These are phyloP conservation scores for Hydrotaea diabolus DNA, from an alignment of 2,888 invertebrate species.

Conservation along the genomic window DNA sequence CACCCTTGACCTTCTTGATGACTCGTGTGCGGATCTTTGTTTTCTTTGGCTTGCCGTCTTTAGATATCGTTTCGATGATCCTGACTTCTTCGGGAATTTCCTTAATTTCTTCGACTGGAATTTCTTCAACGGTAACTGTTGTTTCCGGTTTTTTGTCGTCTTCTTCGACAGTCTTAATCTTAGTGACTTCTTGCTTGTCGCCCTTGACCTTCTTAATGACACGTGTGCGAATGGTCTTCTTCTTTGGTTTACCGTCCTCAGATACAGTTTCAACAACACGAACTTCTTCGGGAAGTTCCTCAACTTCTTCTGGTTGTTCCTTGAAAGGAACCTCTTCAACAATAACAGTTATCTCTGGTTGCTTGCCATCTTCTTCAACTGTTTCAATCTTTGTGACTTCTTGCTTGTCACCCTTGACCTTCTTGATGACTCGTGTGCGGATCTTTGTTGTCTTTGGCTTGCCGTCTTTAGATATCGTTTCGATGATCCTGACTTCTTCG, in stretches of 20 bases:
- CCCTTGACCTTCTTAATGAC: slow-evolving; percentile 61
- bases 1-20: slow-evolving; percentile 70
- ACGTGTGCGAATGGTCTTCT: slow-evolving; percentile 59
- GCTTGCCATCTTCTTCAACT: slow-evolving; percentile 70
- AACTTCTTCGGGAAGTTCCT: slow-evolving; percentile 58
- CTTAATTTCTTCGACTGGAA: slow-evolving; percentile 54
- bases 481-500: slow-evolving; percentile 41
- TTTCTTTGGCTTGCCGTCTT: slow-evolving; percentile 72
- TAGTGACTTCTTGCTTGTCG: slow-evolving; percentile 62
- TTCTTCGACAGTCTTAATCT: slow-evolving; percentile 65
- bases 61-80: slow-evolving; percentile 74
- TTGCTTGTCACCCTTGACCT: slow-evolving; percentile 68
- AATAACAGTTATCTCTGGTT: slow-evolving; percentile 68
- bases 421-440: slow-evolving; percentile 40
- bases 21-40: slow-evolving; percentile 70
- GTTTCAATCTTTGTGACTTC: slow-evolving; percentile 71
- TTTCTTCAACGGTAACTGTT: slow-evolving; percentile 60
- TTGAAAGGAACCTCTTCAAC: slow-evolving; percentile 65
- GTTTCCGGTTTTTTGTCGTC: slow-evolving; percentile 64
- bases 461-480: slow-evolving; percentile 21
- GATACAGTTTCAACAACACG: slow-evolving; percentile 56
- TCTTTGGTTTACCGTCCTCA: slow-evolving; percentile 63
- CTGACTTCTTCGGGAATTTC: slow-evolving; percentile 69
- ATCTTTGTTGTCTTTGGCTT: slow-evolving; percentile 35
- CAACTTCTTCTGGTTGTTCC: slow-evolving; percentile 40